Evolutionary conservation across 2,888 invertebrate genomes (phyloP).

Genomic region (Amphipoea oculea): DNA sequence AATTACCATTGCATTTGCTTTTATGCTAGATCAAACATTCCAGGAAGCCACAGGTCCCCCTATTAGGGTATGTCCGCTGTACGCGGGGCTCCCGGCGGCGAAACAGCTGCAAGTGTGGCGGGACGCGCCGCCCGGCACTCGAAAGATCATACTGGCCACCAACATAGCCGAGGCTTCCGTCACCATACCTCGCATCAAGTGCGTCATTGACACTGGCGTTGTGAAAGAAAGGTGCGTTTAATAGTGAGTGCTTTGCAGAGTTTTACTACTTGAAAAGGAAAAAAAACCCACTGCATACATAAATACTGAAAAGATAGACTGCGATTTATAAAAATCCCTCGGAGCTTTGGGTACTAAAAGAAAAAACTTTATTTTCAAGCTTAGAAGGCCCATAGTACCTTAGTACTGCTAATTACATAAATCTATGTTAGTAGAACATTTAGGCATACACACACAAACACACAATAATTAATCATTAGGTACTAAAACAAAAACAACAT

Average conservation of each 20-base stretch:
- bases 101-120: slow-evolving; percentile 97
- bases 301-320: background rate
- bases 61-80: slow-evolving; percentile 95
- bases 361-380: background rate
- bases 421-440: background rate
- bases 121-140: slow-evolving; percentile 92
- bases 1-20: slow-evolving; percentile 63
- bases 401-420: background rate
- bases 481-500: background rate
- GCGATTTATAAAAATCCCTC: background rate
- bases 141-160: slow-evolving; percentile 98
- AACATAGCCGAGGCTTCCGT: slow-evolving; percentile 99
- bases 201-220: slow-evolving; percentile 97
- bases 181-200: slow-evolving; percentile 97
- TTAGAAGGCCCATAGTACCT: background rate
- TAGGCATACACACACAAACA: background rate
- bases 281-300: background rate
- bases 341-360: background rate
- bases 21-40: slow-evolving; percentile 71
- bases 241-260: slow-evolving; percentile 4
- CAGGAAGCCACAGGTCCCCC: slow-evolving; percentile 91
- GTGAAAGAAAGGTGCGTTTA: slow-evolving; percentile 94
- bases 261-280: background rate
- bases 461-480: background rate
- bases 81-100: slow-evolving; percentile 96